Evolutionary conservation across 2,113 vertebrate species (phyloP), one percentile per base, ranked within the genome.

Genomic region (Carollia perspicillata): DNA sequence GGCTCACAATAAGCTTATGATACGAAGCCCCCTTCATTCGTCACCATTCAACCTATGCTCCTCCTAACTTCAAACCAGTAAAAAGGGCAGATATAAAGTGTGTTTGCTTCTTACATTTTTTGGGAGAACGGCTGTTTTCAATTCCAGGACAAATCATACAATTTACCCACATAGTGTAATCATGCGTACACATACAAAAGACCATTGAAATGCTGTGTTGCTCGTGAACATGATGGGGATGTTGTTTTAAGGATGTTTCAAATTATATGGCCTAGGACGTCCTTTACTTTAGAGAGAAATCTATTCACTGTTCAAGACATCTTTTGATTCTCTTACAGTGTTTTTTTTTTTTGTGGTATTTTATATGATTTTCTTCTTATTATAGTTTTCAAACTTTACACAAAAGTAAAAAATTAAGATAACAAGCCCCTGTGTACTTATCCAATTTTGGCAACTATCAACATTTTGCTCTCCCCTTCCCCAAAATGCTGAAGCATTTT

Each of bases 81-180:
- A 87, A 89, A 75, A 68, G 47, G 44, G 83, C 14, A 87, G 20
- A 65, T 84, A 66, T 6, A 68, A 90, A 90, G 44, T 79, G 22
- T 11, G 81, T 90, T 92, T 84, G 30, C 37, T 77, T 68, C 47
- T 72, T 87, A 26, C 30, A 42, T 13, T 90, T 92, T 68, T 78
- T 92, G 78, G 66, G n/a, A 96, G 37, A 81, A 84, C 33, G 89
- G 44, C 40, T 95, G 75, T 94, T 93, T 93, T 63, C 95, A 95
- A 85, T 95, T 94, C 42, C 47, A 83, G 12, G 84, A n/a, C 23
- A 92, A 96, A 95, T 94, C 60, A 68, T 88, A 33, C 23, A 81
- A 88, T 92, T 95, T 88, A 40, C 2, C 44, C 47, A 94, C 51
- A 44, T 60, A 84, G 28, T 23, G 68, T 88, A 92, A 66, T 6